These are phyloP conservation scores for Amblyraja radiata DNA, from an alignment of 2,797 vertebrate genomes.

Conservation along the genomic window DNA sequence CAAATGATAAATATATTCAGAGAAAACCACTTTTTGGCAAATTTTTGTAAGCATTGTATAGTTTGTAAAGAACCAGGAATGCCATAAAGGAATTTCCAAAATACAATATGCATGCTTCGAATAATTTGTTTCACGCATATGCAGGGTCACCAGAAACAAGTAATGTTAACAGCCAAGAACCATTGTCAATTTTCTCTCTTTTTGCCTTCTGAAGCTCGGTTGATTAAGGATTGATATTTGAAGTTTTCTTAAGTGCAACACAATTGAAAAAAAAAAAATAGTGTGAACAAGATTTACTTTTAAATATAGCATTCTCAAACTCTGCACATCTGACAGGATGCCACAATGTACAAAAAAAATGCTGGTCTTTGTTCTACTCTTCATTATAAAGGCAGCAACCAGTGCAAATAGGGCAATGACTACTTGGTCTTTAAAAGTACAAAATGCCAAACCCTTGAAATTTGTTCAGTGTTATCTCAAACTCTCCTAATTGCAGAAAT, in stretches of 20 bases:
- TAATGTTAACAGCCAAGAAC: neutral
- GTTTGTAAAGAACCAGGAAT: neutral
- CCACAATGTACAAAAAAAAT: neutral
- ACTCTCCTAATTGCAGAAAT: neutral
- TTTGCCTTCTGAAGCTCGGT: neutral
- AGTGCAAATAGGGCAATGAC: constrained; percentile 1
- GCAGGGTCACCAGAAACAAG: neutral
- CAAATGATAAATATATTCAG: neutral
- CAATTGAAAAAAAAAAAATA: neutral
- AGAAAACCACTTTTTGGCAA: neutral
- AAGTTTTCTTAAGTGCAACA: neutral
- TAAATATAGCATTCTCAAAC: neutral
- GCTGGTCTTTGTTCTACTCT: neutral
- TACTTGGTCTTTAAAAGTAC: neutral
- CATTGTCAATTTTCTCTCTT: neutral
- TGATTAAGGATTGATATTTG: neutral
- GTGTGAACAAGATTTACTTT: neutral
- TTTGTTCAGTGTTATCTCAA: neutral
- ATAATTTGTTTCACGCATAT: neutral
- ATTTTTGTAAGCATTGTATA: neutral
- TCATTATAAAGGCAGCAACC: neutral
- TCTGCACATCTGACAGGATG: neutral
- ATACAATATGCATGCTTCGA: neutral
- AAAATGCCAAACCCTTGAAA: neutral
- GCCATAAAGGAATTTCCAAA: constrained; percentile 6